Conservation (phyloP, 2,888 invertebrate species). For the Cheilosia vulpina region DNA sequence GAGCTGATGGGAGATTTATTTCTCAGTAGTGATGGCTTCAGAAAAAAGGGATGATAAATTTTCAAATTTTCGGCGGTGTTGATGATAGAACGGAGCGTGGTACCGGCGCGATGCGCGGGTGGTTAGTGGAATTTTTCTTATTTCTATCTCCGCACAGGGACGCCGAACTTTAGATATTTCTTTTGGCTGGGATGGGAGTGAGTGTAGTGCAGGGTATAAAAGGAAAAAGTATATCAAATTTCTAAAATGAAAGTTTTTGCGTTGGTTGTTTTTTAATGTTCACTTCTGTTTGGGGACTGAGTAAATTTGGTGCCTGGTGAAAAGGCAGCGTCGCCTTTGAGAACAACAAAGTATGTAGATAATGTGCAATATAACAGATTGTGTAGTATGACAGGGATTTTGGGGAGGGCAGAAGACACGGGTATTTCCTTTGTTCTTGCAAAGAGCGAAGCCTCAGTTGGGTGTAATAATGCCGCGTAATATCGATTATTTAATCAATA, state of each 20-base stretch:
- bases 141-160: slow-evolving; percentile 31
- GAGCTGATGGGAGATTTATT: slow-evolving; percentile 67
- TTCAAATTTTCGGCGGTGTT: slow-evolving; percentile 66
- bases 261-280: slow-evolving; percentile 48
- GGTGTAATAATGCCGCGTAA: slow-evolving; percentile 62
- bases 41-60: slow-evolving; percentile 71
- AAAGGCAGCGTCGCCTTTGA: slow-evolving; percentile 42
- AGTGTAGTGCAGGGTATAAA: slow-evolving; percentile 26
- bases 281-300: slow-evolving; percentile 10
- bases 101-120: slow-evolving; percentile 25
- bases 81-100: slow-evolving; percentile 61
- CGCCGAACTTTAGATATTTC: slow-evolving; percentile 67
- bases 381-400: slow-evolving; percentile 31
- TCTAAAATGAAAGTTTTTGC: slow-evolving; percentile 71
- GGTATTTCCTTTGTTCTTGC: slow-evolving; percentile 56
- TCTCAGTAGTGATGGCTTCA: slow-evolving; percentile 46
- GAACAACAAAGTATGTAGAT: slow-evolving; percentile 60
- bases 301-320: neutral
- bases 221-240: slow-evolving; percentile 52
- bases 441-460: slow-evolving; percentile 19
- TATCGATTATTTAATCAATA: slow-evolving; percentile 75
- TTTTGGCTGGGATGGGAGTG: slow-evolving; percentile 38
- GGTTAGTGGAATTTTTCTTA: slow-evolving; percentile 62
- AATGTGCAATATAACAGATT: slow-evolving; percentile 73
- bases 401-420: slow-evolving; percentile 9